Conservation (phyloP, 2,797 vertebrate genomes). For the Pelochelys cantorii region DNA sequence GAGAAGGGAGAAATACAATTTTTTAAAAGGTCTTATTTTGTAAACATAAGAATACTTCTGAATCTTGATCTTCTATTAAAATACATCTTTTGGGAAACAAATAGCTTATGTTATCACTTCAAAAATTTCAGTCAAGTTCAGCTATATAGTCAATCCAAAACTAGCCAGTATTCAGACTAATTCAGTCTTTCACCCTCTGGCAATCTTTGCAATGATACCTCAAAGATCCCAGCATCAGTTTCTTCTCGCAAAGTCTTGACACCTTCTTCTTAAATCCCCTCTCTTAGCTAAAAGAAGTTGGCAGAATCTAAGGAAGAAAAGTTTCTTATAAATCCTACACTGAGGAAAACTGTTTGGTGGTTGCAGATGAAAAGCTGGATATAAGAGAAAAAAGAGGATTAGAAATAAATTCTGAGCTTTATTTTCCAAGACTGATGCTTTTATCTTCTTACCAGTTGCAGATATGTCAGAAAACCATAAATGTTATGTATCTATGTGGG, state of each 20-base stretch:
- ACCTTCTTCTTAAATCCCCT: background rate
- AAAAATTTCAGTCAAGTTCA: background rate
- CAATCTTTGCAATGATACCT: background rate
- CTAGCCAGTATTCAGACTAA: background rate
- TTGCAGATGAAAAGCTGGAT: background rate
- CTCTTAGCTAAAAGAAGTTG: background rate
- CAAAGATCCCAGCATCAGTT: background rate
- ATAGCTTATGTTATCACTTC: background rate
- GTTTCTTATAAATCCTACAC: slow-evolving; percentile 24
- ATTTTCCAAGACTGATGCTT: background rate
- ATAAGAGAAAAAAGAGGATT: slow-evolving; percentile 12
- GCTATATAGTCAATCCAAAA: background rate
- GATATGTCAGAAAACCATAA: background rate
- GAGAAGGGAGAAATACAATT: background rate
- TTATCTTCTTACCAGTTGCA: background rate
- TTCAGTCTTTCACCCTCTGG: background rate
- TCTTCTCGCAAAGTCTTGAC: background rate
- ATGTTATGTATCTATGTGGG: background rate
- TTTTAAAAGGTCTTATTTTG: background rate
- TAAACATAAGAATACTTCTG: background rate
- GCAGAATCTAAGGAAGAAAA: slow-evolving; percentile 14
- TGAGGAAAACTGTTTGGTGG: slow-evolving; percentile 31
- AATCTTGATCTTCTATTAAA: background rate
- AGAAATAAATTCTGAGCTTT: slow-evolving; percentile 16
- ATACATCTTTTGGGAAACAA: background rate